Evolutionary conservation across 2,113 vertebrate species (phyloP).

Genomic region (Indri indri): DNA sequence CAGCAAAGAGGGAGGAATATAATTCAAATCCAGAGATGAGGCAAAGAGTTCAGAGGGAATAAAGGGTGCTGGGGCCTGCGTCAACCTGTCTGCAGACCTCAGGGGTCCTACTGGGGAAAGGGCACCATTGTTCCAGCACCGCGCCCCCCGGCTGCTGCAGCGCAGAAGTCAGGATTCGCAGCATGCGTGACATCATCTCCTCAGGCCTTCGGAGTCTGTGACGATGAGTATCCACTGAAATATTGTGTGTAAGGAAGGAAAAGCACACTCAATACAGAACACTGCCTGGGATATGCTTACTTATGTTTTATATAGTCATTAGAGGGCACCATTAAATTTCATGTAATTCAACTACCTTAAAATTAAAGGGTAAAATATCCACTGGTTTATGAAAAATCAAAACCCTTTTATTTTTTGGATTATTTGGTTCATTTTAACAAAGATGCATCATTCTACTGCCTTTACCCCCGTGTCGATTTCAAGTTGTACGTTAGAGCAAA

Average conservation of each 20-base stretch:
- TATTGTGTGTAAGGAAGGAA: not conserved
- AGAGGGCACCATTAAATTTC: not conserved
- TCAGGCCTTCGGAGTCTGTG: not conserved
- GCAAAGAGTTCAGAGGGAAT: not conserved
- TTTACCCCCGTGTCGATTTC: no score
- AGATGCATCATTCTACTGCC: not conserved
- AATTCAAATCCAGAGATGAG: not conserved
- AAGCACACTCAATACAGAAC: not conserved
- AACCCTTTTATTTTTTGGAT: not conserved
- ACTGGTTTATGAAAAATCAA: not conserved
- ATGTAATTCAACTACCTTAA: not conserved
- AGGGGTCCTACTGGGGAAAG: no score
- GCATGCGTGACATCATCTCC: not conserved
- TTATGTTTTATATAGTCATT: not conserved
- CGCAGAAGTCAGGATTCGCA: not conserved
- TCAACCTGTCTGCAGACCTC: not conserved
- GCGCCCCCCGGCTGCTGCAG: not conserved
- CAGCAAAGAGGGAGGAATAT: not conserved
- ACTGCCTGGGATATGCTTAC: not conserved
- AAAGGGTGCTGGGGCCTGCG: not conserved
- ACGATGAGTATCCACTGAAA: not conserved
- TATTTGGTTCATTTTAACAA: not conserved
- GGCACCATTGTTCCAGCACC: accelerated
- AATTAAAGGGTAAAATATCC: not conserved
- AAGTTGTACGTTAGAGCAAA: not conserved